A percentile compares a stretch with the other conserved stretches of the same genome.
These are phyloP conservation scores for Tribolium castaneum DNA, from an alignment of 1,140 invertebrate species.

Conservation along the genomic window DNA sequence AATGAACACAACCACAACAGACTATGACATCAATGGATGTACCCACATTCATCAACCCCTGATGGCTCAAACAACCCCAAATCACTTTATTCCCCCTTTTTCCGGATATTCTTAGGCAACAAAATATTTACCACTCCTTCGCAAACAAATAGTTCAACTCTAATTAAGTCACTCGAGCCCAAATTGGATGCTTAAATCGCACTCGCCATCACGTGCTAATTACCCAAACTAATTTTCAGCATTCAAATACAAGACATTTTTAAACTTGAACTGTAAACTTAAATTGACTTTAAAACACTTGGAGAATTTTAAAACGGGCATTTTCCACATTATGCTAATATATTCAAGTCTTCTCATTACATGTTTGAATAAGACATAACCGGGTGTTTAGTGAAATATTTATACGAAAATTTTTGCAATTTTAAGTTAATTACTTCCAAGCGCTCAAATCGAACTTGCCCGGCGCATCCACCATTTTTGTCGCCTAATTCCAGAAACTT, in stretches of 20 bases:
- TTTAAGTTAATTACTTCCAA: background rate
- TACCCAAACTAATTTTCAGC: no score
- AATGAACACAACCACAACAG: background rate
- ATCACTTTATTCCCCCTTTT: background rate
- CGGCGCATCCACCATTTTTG: slow-evolving; percentile 27
- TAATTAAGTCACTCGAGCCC: background rate
- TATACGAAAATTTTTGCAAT: background rate
- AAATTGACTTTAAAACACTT: background rate
- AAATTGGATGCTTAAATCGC: no score
- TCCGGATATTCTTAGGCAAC: background rate
- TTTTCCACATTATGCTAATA: background rate
- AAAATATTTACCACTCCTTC: background rate
- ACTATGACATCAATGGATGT: background rate
- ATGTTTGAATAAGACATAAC: background rate
- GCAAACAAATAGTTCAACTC: background rate
- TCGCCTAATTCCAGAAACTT: no score
- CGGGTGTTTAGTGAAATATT: background rate
- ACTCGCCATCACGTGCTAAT: no score
- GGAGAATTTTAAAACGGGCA: background rate
- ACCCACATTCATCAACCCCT: background rate
- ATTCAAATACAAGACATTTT: no score
- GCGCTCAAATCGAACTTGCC: background rate
- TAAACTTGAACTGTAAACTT: background rate
- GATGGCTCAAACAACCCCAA: background rate
- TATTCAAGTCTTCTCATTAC: background rate